Evolutionary conservation across 1,140 invertebrate species (phyloP), one percentile per base, ranked within the genome.

Genomic region (Popillia japonica): DNA sequence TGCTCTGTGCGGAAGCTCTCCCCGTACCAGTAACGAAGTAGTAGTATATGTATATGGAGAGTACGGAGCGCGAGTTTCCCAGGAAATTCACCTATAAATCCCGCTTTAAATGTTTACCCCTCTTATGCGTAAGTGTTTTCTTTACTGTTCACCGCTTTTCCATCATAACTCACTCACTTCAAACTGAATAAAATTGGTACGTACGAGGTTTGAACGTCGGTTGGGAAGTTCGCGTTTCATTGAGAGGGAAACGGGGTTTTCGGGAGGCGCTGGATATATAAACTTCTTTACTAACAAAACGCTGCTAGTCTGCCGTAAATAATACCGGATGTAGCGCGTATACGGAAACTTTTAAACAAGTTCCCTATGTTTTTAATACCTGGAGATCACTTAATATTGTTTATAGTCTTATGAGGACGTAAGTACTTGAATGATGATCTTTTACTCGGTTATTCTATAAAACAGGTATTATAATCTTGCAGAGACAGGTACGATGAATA

Each of bases 31-130:
- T n/a, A n/a, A n/a, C n/a, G n/a, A n/a, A n/a, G n/a, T n/a, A n/a
- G n/a, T n/a, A n/a, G n/a, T n/a, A n/a, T n/a, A n/a, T n/a, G n/a
- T n/a, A 42, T 42, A 42, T 42, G 10, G 41, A 42, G 48, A n/a
- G n/a, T n/a, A n/a, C 20, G 48, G 48, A 77, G 64, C 75, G 41
- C 14, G 41, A 74, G 79, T 77, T 77, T 79, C 72, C 74, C 79
- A 55, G 79, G 76, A 81, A 81, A 81, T 81, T 80, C 78, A 78
- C 77, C 79, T 79, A 79, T 74, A 76, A 80, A 77, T 79, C 77
- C 80, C 78, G 78, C 78, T 80, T 80, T 80, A 80, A 80, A 80
- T 80, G 78, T 80, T 80, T 80, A 77, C 59, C 76, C 64, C 40
- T 75, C 14, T 75, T 44, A 75, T 14, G 40, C 68, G 61, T 79